Evolutionary conservation across 2,888 invertebrate genomes (phyloP).

Genomic region (Acleris cristana): DNA sequence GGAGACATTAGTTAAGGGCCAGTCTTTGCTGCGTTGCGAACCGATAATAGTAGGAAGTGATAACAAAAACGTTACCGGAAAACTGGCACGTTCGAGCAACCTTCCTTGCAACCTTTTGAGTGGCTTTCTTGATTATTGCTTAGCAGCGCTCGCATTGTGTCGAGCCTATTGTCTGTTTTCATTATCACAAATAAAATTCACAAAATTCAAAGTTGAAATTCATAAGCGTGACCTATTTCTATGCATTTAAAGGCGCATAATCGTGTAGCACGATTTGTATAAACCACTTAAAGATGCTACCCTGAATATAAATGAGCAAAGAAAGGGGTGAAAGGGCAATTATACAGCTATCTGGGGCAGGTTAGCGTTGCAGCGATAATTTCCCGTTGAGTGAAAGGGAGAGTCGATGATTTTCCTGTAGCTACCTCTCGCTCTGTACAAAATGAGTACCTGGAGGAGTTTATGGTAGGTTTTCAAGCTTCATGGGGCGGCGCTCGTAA

Average conservation of each 20-base stretch:
- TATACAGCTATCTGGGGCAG: slow-evolving; percentile 48
- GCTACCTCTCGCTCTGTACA: slow-evolving; percentile 40
- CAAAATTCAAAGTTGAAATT: slow-evolving; percentile 14
- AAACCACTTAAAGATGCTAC: slow-evolving; percentile 57
- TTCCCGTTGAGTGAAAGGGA: slow-evolving; percentile 40
- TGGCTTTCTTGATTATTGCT: slow-evolving; percentile 55
- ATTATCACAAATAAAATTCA: slow-evolving; percentile 40
- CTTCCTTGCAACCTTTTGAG: too few relatives aligned
- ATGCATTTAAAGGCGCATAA: slow-evolving; percentile 26
- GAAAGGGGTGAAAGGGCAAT: slow-evolving; percentile 62
- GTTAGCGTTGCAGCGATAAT: slow-evolving; percentile 42
- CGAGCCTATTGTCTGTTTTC: slow-evolving; percentile 53
- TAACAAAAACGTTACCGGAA: slow-evolving; percentile 58
- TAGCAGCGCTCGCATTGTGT: slow-evolving; percentile 41
- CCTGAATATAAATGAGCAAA: slow-evolving; percentile 60
- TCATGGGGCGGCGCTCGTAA: slow-evolving; percentile 72
- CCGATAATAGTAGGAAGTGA: slow-evolving; percentile 77
- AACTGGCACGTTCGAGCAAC: slow-evolving; percentile 63
- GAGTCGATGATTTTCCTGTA: slow-evolving; percentile 38
- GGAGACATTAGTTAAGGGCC: slow-evolving; percentile 79
- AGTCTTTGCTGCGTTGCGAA: slow-evolving; percentile 64
- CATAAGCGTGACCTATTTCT: slow-evolving; percentile 20
- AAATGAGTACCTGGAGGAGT: slow-evolving; percentile 41
- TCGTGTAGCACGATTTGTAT: slow-evolving; percentile 45
- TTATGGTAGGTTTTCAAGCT: slow-evolving; percentile 48